Evolutionary conservation across 2,113 vertebrate genomes (phyloP).

Genomic region (Mormyrus lacerda): DNA sequence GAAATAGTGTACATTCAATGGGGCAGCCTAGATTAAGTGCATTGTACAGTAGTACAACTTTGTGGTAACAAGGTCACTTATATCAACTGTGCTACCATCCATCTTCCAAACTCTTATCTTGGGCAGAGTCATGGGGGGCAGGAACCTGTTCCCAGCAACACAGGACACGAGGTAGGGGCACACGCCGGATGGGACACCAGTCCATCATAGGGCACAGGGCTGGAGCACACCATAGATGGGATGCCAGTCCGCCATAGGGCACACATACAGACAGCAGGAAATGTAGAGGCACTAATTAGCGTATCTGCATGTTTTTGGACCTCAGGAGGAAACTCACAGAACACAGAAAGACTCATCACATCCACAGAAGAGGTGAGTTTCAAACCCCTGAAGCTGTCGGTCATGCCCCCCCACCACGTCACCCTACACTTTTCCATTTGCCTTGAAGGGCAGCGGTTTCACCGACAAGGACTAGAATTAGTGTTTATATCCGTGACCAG

Average conservation of each 20-base stretch:
- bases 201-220: not conserved
- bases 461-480: not conserved
- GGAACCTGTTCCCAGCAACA: not conserved
- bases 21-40: not conserved
- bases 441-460: not conserved
- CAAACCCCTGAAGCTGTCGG: not conserved
- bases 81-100: not conserved
- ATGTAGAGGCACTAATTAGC: not conserved
- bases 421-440: not conserved
- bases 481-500: not conserved
- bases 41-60: not conserved
- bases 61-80: not conserved
- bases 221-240: not conserved
- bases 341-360: not conserved
- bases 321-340: not conserved
- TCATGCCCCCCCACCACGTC: not conserved
- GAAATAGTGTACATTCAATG: not conserved
- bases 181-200: not conserved
- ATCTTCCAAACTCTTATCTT: not conserved
- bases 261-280: not conserved
- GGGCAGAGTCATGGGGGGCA: not conserved
- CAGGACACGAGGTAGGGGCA: not conserved
- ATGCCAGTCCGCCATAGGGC: not conserved
- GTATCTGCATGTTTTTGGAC: not conserved
- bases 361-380: not conserved